A percentile compares a stretch with the other conserved stretches of the same genome.
phyloP scores from a whole-genome alignment of 37 sponge, comb jelly and placozoan species.

The Beroe ovata region DNA sequence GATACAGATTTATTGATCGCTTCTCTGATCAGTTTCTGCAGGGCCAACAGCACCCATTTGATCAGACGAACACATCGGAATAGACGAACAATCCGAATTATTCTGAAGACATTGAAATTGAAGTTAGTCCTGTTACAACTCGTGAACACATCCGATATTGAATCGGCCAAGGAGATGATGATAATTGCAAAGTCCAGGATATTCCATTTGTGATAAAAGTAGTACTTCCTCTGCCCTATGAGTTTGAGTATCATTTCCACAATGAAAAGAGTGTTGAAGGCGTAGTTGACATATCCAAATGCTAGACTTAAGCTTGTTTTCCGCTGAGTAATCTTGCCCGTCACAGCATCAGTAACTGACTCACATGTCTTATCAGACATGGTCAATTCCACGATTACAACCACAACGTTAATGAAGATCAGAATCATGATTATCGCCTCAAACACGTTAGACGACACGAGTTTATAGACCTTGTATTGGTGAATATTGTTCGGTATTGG shows the following conservation, averaged over 20 bases:
- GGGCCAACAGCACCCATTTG: slow-evolving; percentile 72
- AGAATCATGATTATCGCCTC: slow-evolving; percentile 74
- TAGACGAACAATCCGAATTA: slow-evolving; percentile 70
- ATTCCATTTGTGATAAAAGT: slow-evolving; percentile 80
- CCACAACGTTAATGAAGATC: slow-evolving; percentile 71
- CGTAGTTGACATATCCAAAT: slow-evolving; percentile 71
- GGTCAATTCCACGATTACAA: slow-evolving; percentile 73
- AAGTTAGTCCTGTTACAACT: slow-evolving; percentile 12
- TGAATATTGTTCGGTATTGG: slow-evolving; percentile 46
- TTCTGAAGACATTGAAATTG: slow-evolving; percentile 67
- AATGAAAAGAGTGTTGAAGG: slow-evolving; percentile 72
- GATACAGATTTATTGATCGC: slow-evolving; percentile 72
- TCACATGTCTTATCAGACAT: slow-evolving; percentile 40
- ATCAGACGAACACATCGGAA: slow-evolving; percentile 54
- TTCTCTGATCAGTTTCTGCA: slow-evolving; percentile 71
- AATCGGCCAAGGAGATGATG: slow-evolving; percentile 69
- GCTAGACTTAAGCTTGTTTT: background rate
- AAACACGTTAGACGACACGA: slow-evolving; percentile 68
- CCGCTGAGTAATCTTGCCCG: background rate
- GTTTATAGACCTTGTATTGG: slow-evolving; percentile 65
- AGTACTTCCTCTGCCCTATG: slow-evolving; percentile 80
- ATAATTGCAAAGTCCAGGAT: slow-evolving; percentile 77
- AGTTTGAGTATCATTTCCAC: slow-evolving; percentile 77
- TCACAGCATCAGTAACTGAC: slow-evolving; percentile 4
- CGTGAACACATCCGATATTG: slow-evolving; percentile 28